Base-by-base conservation (phyloP, 2,113 vertebrate species). In the Poeciliopsis turrubarensis region DNA sequence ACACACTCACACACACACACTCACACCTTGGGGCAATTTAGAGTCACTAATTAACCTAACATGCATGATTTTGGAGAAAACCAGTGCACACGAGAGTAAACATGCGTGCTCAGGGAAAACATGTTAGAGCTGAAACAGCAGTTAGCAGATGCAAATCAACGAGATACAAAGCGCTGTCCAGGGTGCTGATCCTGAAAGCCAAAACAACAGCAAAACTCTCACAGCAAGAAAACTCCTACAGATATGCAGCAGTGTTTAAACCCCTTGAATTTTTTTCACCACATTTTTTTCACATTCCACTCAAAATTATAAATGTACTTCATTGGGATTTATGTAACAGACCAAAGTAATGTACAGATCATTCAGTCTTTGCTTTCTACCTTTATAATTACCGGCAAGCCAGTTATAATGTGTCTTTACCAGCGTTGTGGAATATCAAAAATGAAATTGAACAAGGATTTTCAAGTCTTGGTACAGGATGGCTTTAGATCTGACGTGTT, bases 171-270 rank as follows among this genome's bases (percentile, higher is more conserved):
- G 41, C 0, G 0, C 77, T 78, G 54, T 67, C 54, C 54, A 37
- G 4, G 70, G 77, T 72, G 54, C 70, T 78, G 54, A 78, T 29
- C 25, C 51, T 61, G n/a, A 0, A 65, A 32, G 14, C 41, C 25
- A 69, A 30, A 13, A 54, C 2, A 31, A 26, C 13, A 31, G 15
- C 6, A 30, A 63, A 64, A 54, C 1, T 29, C 13, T 22, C 17
- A 61, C 6, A 11, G 51, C 61, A 5, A 37, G 1, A 27, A 2
- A 54, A 51, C 17, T 60, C 29, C 39, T 31, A 63, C 51, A 57
- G 25, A 47, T 17, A 15, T 54, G 19, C 47, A 54, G 25, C 22
- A 15, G 47, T 22, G 1, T 51, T 51, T 17, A 51, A 7, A 22
- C 4, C 19, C 19, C 4, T 22, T 54, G 7, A 25, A 22, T 5